phyloP scores from a whole-genome alignment of 2,797 vertebrate genomes.

The Mastacembelus armatus region DNA sequence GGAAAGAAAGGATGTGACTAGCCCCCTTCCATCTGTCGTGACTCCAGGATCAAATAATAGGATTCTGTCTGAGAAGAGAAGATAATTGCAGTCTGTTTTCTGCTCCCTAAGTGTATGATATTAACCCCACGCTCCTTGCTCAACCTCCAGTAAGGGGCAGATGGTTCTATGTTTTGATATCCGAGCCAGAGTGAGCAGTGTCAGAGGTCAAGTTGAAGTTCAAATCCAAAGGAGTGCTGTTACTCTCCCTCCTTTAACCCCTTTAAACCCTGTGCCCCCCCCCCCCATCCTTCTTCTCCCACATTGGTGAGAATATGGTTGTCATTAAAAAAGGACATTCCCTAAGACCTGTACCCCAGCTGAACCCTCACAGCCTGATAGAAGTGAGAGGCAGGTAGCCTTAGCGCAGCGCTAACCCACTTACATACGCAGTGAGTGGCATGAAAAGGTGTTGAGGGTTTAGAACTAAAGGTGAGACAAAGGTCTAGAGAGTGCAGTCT shows the following conservation, averaged over 20 bases:
- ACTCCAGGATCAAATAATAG: conserved; percentile 84
- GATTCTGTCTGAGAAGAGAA: conserved; percentile 87
- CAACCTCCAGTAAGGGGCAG: conserved; percentile 75
- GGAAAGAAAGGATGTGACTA: conserved; percentile 60
- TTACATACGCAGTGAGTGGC: conserved; percentile 57
- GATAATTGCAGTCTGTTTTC: conserved; percentile 88
- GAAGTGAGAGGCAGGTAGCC: conserved; percentile 44
- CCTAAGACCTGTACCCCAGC: conserved; percentile 53
- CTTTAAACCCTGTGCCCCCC: conserved; percentile 16
- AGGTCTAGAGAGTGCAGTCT: conserved; percentile 21
- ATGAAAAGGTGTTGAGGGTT: conserved; percentile 42
- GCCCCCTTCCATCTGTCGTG: conserved; percentile 87
- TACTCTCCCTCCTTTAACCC: conserved; percentile 45
- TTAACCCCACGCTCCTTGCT: conserved; percentile 84
- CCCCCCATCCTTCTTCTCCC: conserved; percentile 42
- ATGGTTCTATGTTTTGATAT: conserved; percentile 85
- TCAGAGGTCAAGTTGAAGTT: conserved; percentile 89
- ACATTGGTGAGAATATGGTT: conserved; percentile 73
- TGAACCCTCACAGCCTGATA: conserved; percentile 41
- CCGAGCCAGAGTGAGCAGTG: conserved; percentile 75
- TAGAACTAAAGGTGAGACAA: conserved; percentile 34
- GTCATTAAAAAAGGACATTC: conserved; percentile 78
- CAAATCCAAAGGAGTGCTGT: conserved; percentile 81
- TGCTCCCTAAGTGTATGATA: conserved; percentile 87
- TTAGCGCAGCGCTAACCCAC: conserved; percentile 65